Conservation (phyloP, 2,888 invertebrate species). For the Dynastes grantii region DNA sequence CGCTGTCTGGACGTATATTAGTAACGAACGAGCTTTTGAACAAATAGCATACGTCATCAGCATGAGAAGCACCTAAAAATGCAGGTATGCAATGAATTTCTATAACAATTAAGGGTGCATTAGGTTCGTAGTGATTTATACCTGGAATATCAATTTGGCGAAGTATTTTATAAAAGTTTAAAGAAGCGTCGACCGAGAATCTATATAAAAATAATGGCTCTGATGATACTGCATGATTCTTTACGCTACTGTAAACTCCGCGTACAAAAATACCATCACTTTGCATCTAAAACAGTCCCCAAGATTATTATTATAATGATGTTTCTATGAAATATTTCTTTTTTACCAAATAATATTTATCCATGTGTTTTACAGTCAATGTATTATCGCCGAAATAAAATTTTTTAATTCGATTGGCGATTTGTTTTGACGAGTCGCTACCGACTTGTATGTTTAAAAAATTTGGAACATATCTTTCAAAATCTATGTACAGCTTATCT, state of each 20-base stretch:
- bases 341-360: constrained; percentile 64
- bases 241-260: constrained; percentile 56
- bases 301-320: constrained; percentile 7
- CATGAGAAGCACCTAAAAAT: constrained; percentile 60
- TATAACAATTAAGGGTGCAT: not conserved
- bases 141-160: constrained; percentile 53
- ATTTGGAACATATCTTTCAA: constrained; percentile 57
- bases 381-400: constrained; percentile 56
- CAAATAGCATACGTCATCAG: constrained; percentile 62
- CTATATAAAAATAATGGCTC: constrained; percentile 59
- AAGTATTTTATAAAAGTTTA: constrained; percentile 57
- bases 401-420: constrained; percentile 55
- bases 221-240: constrained; percentile 51
- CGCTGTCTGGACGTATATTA: constrained; percentile 17
- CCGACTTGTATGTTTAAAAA: constrained; percentile 54
- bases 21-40: constrained; percentile 55
- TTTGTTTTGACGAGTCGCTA: constrained; percentile 52
- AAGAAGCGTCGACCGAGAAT: constrained; percentile 56
- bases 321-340: not conserved
- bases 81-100: not conserved
- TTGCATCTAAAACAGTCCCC: constrained; percentile 54
- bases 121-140: constrained; percentile 21
- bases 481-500: constrained; percentile 50
- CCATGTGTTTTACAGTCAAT: constrained; percentile 54
- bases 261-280: constrained; percentile 58